phyloP scores from a whole-genome alignment of 2,797 vertebrate species.

The Eulemur mongoz region DNA sequence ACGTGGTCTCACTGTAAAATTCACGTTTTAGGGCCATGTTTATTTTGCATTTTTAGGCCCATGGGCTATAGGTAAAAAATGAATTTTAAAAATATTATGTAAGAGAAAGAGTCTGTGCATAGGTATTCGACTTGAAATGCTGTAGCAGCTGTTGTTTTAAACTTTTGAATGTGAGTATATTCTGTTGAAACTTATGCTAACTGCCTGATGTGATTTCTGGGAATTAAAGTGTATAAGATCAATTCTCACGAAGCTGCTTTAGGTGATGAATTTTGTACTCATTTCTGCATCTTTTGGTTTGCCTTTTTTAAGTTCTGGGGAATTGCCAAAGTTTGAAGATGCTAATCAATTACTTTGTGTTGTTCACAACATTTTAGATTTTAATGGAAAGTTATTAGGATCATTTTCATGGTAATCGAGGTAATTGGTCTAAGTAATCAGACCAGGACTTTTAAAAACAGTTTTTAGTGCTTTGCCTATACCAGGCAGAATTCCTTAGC shows the following conservation, averaged over 20 bases:
- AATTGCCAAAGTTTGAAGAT: constrained; percentile 52
- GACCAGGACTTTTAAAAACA: constrained; percentile 11
- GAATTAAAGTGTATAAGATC: not conserved
- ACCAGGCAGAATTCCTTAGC: constrained; percentile 16
- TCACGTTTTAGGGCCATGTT: not conserved
- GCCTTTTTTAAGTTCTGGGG: constrained; percentile 30
- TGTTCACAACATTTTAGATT: constrained; percentile 12
- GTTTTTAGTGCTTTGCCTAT: constrained; percentile 26
- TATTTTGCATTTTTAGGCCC: constrained; percentile 16
- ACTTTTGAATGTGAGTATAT: not conserved
- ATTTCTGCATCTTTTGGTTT: not conserved
- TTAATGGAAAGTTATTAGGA: constrained; percentile 33
- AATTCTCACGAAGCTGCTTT: not conserved
- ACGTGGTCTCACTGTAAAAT: not conserved
- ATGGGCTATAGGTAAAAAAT: not conserved
- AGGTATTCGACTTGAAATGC: not conserved
- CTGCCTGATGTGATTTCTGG: not conserved
- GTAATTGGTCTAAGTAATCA: constrained; percentile 5
- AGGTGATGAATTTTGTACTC: not conserved
- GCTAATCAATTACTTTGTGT: constrained; percentile 2
- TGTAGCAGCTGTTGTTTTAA: not conserved
- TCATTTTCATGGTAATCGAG: constrained; percentile 8
- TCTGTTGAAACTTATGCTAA: not conserved
- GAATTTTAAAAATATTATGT: not conserved
- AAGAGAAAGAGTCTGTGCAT: not conserved